Evolutionary conservation across 2,113 vertebrate genomes (phyloP).

Genomic region (Clarias batrachus): DNA sequence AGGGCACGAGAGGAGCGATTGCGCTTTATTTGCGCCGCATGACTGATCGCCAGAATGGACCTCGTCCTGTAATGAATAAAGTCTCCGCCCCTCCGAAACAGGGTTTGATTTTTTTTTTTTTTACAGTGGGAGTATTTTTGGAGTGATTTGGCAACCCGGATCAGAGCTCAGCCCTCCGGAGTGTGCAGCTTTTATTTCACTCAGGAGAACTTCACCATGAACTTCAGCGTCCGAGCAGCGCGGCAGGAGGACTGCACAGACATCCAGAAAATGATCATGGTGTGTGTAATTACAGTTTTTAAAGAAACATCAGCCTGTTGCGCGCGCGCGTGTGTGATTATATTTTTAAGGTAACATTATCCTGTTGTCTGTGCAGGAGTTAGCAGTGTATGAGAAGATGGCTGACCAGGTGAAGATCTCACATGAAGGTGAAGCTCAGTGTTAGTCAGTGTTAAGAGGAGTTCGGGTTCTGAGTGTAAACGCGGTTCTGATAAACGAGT

Average conservation of each 20-base stretch:
- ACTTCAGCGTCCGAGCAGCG: conserved; percentile 63
- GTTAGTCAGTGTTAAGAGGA: background rate
- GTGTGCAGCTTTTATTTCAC: background rate
- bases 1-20: background rate
- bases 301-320: no score
- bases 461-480: background rate
- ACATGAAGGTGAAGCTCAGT: conserved; percentile 61
- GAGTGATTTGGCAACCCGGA: background rate
- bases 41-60: background rate
- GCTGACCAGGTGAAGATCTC: conserved; percentile 70
- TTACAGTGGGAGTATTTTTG: background rate
- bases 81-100: no score
- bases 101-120: background rate
- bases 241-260: conserved; percentile 69
- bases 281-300: conserved; percentile 21
- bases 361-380: conserved; percentile 58
- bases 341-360: no score
- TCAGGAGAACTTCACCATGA: conserved; percentile 55
- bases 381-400: conserved; percentile 74
- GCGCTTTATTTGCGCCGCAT: background rate
- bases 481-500: background rate
- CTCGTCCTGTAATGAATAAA: no score
- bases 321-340: background rate
- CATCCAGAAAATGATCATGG: conserved; percentile 71
- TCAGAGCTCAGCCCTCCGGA: background rate